A percentile compares a stretch with the other conserved stretches of the same genome.
phyloP scores from a whole-genome alignment of 2,888 invertebrate genomes.

The Xylocampa areola region DNA sequence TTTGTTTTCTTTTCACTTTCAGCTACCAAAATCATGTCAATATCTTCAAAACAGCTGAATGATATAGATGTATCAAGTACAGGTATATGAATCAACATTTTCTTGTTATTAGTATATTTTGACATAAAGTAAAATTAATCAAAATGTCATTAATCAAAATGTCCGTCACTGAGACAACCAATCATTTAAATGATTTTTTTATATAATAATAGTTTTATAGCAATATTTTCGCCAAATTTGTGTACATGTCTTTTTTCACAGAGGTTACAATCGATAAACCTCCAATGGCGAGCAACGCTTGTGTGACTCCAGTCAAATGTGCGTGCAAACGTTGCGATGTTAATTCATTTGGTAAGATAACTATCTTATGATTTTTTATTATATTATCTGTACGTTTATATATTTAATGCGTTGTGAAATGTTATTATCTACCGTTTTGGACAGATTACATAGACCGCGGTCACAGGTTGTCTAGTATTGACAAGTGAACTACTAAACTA shows the following conservation, averaged over 20 bases:
- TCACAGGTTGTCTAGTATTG: too few species aligned
- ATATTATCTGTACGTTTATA: too few species aligned
- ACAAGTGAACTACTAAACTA: too few species aligned
- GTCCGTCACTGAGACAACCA: too few species aligned
- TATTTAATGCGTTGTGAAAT: too few species aligned
- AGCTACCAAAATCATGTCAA: slow-evolving; percentile 57
- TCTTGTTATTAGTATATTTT: too few species aligned
- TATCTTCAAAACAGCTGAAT: slow-evolving; percentile 53
- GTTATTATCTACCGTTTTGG: too few species aligned
- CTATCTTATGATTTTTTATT: not conserved
- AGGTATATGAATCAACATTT: not conserved
- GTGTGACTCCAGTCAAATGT: not conserved
- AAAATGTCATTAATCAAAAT: too few species aligned
- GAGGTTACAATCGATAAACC: slow-evolving; percentile 1
- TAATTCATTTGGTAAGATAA: slow-evolving; percentile 23
- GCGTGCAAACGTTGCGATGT: not conserved
- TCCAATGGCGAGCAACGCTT: not conserved
- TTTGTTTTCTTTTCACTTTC: slow-evolving; percentile 33
- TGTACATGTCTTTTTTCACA: not conserved
- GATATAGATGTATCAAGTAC: slow-evolving; percentile 5
- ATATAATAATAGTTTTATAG: not conserved
- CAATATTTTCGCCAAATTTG: not conserved
- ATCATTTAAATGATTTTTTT: too few species aligned
- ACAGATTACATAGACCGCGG: too few species aligned
- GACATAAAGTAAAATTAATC: too few species aligned